Evolutionary conservation across 2,113 vertebrate genomes (phyloP), one percentile per base, ranked within the genome.

Genomic region (Tachysurus vachellii): DNA sequence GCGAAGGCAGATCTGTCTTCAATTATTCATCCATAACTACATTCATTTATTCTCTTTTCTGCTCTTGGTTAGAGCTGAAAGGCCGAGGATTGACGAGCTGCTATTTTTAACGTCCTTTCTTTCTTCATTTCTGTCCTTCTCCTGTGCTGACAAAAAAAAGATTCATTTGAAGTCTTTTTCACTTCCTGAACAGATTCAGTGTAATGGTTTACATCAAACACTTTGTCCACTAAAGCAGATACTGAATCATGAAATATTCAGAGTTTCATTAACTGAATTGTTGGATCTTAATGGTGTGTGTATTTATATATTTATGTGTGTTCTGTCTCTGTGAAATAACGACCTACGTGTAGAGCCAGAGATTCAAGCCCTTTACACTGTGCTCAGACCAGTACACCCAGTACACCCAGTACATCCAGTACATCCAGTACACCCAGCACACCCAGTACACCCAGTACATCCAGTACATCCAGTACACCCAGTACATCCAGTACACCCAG

Each of bases 1-100:
- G 82, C 76, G 82, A 66, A 56, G 53, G 87, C 76, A 88, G 68
- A 87, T 80, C 62, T 7, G 53, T 79, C 82, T 88, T 90, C 87
- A 90, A 90, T 90, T 86, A 88, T 90, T 90, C 89, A 90, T 81
- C 83, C 82, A 87, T 86, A 90, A 90, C 83, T 82, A 82, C 68
- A 13, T 87, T 90, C 87, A 82, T 88, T 88, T 88, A 88, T 83
- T 88, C 70, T 61, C 66, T 77, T 79, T 82, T 85, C 73, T 82
- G 76, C 87, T 68, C 75, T 4, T 6, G 68, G 53, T 81, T 79
- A 64, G 53, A 84, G 76, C 66, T 23, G 61, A 64, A 77, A 54
- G 50, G 76, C 53, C 17, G 26, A 44, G 82, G 56, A 88, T 88
- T 86, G 50, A 47, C 36, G 53, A 71, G 62, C 73, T 73, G 82